phyloP scores from a whole-genome alignment of 2,113 vertebrate species.

The Collichthys lucidus region DNA sequence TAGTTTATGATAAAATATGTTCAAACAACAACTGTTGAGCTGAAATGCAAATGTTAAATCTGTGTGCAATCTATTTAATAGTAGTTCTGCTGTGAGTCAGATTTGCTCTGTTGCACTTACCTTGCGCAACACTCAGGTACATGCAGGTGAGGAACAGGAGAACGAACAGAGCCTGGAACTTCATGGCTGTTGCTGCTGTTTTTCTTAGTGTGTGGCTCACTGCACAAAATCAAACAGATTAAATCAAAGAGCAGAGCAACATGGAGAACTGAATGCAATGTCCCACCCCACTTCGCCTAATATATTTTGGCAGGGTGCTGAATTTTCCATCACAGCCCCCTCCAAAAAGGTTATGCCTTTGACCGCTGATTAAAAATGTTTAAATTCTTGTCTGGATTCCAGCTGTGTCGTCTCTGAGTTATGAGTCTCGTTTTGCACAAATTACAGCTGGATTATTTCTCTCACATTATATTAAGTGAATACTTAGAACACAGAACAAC shows the following conservation, averaged over 20 bases:
- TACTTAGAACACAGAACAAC: not conserved
- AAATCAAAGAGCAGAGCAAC: constrained; percentile 13
- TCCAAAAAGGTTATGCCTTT: not conserved
- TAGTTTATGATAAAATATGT: not conserved
- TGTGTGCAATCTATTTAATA: not conserved
- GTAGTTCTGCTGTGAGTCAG: not conserved
- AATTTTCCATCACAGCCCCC: constrained; percentile 26
- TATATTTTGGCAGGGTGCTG: not conserved
- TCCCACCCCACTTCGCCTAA: not conserved
- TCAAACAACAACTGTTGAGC: not conserved
- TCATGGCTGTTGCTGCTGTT: constrained; percentile 72
- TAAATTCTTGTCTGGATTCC: constrained; percentile 17
- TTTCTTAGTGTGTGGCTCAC: constrained; percentile 23
- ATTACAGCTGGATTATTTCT: not conserved
- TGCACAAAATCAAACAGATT: constrained; percentile 46
- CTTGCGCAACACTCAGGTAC: constrained; percentile 81
- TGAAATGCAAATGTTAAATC: not conserved
- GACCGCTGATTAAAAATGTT: constrained; percentile 29
- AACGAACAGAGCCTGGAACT: constrained; percentile 69
- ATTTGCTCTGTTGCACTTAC: constrained; percentile 46
- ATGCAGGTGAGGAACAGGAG: constrained; percentile 79
- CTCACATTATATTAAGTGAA: not conserved
- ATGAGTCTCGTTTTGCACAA: not conserved
- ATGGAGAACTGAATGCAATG: not conserved
- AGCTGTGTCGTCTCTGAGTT: constrained; percentile 20